Evolutionary conservation across 2,888 invertebrate species (phyloP).

Genomic region (Griposia aprilina): DNA sequence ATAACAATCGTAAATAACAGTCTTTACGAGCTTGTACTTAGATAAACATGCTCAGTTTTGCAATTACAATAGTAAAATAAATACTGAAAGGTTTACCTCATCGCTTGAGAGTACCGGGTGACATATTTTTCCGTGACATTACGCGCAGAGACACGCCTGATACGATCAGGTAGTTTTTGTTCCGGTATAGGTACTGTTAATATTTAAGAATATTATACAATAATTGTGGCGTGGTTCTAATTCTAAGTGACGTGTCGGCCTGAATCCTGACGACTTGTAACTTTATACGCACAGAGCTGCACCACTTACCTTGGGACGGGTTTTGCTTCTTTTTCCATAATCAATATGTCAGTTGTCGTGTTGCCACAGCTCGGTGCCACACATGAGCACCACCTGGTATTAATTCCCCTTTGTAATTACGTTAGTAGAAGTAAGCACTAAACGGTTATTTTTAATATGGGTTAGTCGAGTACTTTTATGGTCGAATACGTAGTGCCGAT

Average conservation of each 20-base stretch:
- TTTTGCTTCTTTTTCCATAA: slow-evolving; percentile 78
- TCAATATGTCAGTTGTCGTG: slow-evolving; percentile 71
- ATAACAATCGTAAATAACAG: slow-evolving; percentile 56
- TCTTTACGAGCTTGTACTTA: slow-evolving; percentile 61
- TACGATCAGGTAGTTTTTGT: slow-evolving; percentile 50
- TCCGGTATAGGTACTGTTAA: slow-evolving; percentile 36
- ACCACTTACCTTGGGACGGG: slow-evolving; percentile 79
- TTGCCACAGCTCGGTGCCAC: slow-evolving; percentile 63
- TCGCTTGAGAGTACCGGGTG: slow-evolving; percentile 52
- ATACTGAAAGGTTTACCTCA: slow-evolving; percentile 63
- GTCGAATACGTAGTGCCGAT: slow-evolving; percentile 24
- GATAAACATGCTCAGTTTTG: slow-evolving; percentile 62
- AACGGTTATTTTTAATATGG: slow-evolving; percentile 25
- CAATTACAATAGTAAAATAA: slow-evolving; percentile 63
- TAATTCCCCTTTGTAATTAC: slow-evolving; percentile 50
- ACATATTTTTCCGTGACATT: slow-evolving; percentile 67
- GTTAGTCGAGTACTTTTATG: slow-evolving; percentile 35
- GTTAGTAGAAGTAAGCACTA: slow-evolving; percentile 31
- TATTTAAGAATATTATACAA: slow-evolving; percentile 33
- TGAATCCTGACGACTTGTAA: slow-evolving; percentile 55
- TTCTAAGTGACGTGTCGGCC: slow-evolving; percentile 22
- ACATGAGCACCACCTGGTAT: slow-evolving; percentile 53
- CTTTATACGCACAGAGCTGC: slow-evolving; percentile 66
- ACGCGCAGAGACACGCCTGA: slow-evolving; percentile 46
- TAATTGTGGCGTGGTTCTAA: slow-evolving; percentile 12